Percentiles rank a stretch among this genome's conserved stretches.
These are phyloP conservation scores for Cladopsammia gracilis DNA, from an alignment of 64 coral and sea anemone species.

Conservation along the genomic window DNA sequence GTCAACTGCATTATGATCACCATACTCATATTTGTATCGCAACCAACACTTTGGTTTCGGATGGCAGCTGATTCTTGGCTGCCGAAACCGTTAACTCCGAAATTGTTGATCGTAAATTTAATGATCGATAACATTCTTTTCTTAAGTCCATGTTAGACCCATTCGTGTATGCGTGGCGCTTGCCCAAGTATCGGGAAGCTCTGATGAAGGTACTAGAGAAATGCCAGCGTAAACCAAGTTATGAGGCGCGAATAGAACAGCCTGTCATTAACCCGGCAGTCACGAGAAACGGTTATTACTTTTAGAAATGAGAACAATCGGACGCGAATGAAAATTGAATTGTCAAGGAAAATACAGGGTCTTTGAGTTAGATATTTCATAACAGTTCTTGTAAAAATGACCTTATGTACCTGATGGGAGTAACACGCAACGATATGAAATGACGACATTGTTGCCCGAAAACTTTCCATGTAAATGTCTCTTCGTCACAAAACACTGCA, in stretches of 20 bases:
- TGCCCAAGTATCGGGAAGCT: slow-evolving; percentile 52
- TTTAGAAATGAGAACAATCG: not conserved
- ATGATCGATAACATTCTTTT: slow-evolving; percentile 34
- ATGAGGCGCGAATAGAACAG: not conserved
- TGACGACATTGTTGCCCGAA: no score
- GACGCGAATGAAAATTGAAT: not conserved
- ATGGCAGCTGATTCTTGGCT: not conserved
- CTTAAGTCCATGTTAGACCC: slow-evolving; percentile 61
- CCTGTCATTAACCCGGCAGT: not conserved
- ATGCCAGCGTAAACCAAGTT: no score
- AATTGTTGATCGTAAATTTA: slow-evolving; percentile 16
- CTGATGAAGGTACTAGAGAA: not conserved
- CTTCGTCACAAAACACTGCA: no score
- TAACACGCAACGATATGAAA: no score
- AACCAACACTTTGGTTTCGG: slow-evolving; percentile 17
- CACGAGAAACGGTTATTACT: not conserved
- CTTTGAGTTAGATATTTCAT: no score
- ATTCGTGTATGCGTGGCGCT: slow-evolving; percentile 61
- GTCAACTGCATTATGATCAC: slow-evolving; percentile 43
- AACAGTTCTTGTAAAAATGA: no score
- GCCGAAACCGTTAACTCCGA: not conserved
- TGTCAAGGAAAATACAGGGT: no score
- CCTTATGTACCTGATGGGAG: no score
- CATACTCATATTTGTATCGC: slow-evolving; percentile 16
- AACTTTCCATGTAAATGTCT: no score